These are phyloP conservation scores for Limenitis camilla DNA, from an alignment of 2,888 invertebrate species.

Conservation along the genomic window DNA sequence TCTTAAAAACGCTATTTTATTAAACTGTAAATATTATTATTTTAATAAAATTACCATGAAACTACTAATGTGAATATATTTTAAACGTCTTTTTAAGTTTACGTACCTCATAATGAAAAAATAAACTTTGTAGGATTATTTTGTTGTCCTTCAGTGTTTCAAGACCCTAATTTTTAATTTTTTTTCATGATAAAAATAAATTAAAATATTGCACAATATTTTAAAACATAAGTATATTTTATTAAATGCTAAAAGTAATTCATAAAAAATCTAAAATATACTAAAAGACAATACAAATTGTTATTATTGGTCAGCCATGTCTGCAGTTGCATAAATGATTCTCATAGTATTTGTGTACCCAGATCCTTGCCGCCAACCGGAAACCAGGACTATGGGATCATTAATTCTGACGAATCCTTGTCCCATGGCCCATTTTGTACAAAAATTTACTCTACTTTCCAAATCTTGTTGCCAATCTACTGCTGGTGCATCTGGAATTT, in stretches of 20 bases:
- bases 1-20: too few relatives aligned
- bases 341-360: constrained; percentile 82
- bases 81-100: too few relatives aligned
- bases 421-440: constrained; percentile 76
- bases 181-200: too few relatives aligned
- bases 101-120: too few relatives aligned
- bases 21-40: too few relatives aligned
- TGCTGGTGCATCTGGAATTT: constrained; percentile 48
- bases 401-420: constrained; percentile 78
- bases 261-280: background rate
- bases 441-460: constrained; percentile 74
- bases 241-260: background rate
- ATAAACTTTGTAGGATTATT: too few relatives aligned
- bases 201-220: too few relatives aligned
- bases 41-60: too few relatives aligned
- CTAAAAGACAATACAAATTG: background rate
- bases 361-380: constrained; percentile 80
- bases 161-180: too few relatives aligned
- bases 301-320: constrained; percentile 22
- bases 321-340: constrained; percentile 69
- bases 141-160: too few relatives aligned
- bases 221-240: too few relatives aligned
- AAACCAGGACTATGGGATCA: constrained; percentile 81
- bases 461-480: constrained; percentile 76
- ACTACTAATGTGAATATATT: too few relatives aligned